A percentile compares a stretch with the other conserved stretches of the same genome.
phyloP scores from a whole-genome alignment of 2,113 vertebrate species.

The Hippocampus mohnikei region DNA sequence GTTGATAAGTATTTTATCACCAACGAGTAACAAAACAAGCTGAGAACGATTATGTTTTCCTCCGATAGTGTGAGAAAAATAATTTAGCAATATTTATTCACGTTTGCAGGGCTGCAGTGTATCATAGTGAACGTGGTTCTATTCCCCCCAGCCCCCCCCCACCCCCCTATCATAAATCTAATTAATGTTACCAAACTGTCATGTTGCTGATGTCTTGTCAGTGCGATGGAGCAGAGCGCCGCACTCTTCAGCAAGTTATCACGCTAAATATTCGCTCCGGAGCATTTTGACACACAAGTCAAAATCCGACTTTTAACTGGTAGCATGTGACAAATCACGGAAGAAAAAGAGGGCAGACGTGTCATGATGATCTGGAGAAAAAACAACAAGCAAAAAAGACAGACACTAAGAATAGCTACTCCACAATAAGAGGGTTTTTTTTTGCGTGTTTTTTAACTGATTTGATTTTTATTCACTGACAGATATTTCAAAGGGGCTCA shows the following conservation, averaged over 20 bases:
- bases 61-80: neutral
- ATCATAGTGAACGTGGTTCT: neutral
- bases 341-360: neutral
- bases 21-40: neutral
- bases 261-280: constrained; percentile 19
- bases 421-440: neutral
- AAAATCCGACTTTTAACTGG: neutral
- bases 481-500: neutral
- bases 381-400: neutral
- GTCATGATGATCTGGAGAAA: neutral
- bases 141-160: no score
- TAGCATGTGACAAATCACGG: constrained; percentile 10
- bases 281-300: constrained; percentile 10
- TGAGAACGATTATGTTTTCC: neutral
- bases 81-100: neutral
- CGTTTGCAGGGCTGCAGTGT: neutral
- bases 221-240: neutral
- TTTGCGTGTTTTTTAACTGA: neutral
- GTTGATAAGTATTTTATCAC: neutral
- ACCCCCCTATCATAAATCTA: neutral
- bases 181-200: neutral
- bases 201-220: neutral
- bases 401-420: neutral
- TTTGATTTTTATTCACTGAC: neutral
- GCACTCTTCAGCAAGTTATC: constrained; percentile 6